phyloP scores from a whole-genome alignment of 2,113 vertebrate species.

The Zonotrichia leucophrys region DNA sequence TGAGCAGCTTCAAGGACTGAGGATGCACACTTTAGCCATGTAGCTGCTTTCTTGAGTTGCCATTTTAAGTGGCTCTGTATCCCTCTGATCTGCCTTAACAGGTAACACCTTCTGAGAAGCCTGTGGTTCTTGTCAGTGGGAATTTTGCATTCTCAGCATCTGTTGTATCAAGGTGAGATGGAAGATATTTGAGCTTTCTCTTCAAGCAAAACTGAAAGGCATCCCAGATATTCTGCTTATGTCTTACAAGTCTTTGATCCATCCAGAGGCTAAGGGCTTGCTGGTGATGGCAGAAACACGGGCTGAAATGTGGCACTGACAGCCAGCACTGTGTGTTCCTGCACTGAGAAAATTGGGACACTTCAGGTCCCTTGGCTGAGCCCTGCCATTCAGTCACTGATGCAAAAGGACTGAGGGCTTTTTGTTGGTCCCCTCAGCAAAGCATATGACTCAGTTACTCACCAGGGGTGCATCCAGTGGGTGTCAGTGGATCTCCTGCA shows the following conservation, averaged over 20 bases:
- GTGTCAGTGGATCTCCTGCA: background rate
- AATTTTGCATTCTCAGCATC: background rate
- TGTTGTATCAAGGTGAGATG: background rate
- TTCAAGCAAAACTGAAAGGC: background rate
- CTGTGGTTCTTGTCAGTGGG: background rate
- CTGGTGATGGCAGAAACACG: background rate
- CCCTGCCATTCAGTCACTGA: background rate
- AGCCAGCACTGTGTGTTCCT: background rate
- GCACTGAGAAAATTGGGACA: background rate
- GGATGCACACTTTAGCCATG: background rate
- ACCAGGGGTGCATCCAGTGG: background rate
- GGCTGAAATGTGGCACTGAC: background rate
- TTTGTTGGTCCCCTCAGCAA: background rate
- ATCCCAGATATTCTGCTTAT: background rate
- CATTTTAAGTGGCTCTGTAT: background rate
- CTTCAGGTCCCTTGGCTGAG: accelerated
- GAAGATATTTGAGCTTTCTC: background rate
- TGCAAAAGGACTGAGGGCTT: background rate
- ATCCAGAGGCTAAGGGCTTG: background rate
- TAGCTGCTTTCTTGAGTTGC: background rate
- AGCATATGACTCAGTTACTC: background rate
- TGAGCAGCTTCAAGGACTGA: background rate
- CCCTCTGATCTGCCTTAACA: background rate
- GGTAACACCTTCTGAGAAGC: background rate
- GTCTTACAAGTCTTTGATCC: background rate